Base-by-base conservation (phyloP, 1,140 invertebrate species). In the Eubasilissa regina region DNA sequence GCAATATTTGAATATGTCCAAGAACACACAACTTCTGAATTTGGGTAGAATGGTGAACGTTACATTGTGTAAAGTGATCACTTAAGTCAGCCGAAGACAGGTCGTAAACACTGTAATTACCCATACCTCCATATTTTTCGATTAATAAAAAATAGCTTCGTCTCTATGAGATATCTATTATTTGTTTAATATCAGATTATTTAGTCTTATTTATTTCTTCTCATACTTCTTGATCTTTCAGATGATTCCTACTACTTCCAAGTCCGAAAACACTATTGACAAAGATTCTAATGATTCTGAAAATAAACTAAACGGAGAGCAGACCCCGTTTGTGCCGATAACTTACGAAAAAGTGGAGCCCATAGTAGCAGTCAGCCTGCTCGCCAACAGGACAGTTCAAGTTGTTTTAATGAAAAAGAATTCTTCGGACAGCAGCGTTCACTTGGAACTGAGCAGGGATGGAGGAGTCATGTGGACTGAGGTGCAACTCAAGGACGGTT, bases 371-470 rank as follows among this genome's bases (percentile, higher is more conserved):
- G 85, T 89, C 13, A 87, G 86, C 81, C 86, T 87, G 0, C 83
- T 89, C 0, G 86, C 87, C 68, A 89, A 89, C 62, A 88, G 89
- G 64, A 88, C 85, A 11, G 86, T 88, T 0, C 87, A 88, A 87
- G 87, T 89, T 0, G 85, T 87, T 78, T 76, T 89, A 1, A 87
- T 86, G 70, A 86, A 88, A 75, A 62, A 84, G 19, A 89, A 89
- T 58, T 85, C 83, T 43, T 86, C 84, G 8, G 79, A 85, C 51
- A 85, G 87, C 75, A 87, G 86, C 6, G 85, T 89, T n/a, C 87
- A 89, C 77, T 75, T 89, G n/a, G 79, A 86, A 17, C 60, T 89
- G 1, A 89, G 87, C 74, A 85, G 84, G 13, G 87, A 89, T 77
- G 87, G 86, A n/a, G 88, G 89, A 15, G 80, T 81, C 45, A 83